A percentile compares a stretch with the other conserved stretches of the same genome.
Conservation (phyloP, 35 echinoderm and acorn worm species). For the Patiria miniata region DNA sequence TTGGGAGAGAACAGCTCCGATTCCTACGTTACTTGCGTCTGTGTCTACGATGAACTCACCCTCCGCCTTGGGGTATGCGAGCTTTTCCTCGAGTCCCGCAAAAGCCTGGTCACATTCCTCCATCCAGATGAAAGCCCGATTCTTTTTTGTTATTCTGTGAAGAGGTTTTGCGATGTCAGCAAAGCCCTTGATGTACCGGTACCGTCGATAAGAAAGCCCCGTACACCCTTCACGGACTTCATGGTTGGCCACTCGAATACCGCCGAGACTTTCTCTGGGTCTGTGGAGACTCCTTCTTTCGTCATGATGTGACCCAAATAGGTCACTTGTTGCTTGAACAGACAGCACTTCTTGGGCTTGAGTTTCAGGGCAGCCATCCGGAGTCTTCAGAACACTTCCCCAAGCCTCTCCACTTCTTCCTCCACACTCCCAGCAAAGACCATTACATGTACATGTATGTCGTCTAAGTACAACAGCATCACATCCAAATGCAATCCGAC, state of each 20-base stretch:
- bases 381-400: conserved; percentile 34
- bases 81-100: conserved; percentile 10
- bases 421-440: conserved; percentile 30
- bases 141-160: conserved; percentile 45
- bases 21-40: conserved; percentile 19
- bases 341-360: conserved; percentile 52
- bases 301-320: conserved; percentile 57
- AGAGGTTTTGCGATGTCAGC: conserved; percentile 44
- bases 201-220: conserved; percentile 34
- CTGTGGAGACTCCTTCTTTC: conserved; percentile 34
- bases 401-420: conserved; percentile 26
- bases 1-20: conserved; percentile 47
- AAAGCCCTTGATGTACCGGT: conserved; percentile 35
- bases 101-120: conserved; percentile 31
- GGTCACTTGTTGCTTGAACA: conserved; percentile 27
- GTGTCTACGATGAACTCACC: conserved; percentile 57
- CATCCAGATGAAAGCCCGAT: conserved; percentile 27
- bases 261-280: conserved; percentile 50
- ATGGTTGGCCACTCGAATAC: conserved; percentile 53
- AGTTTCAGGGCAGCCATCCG: conserved; percentile 31
- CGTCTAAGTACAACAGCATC: conserved; percentile 34
- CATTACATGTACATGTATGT: conserved; percentile 47
- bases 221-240: conserved; percentile 1
- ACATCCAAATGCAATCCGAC: conserved; percentile 31
- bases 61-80: conserved; percentile 39